Percentiles rank a stretch among this genome's conserved stretches.
phyloP scores from a whole-genome alignment of 2,797 vertebrate genomes.

The Malurus leucopterus region DNA sequence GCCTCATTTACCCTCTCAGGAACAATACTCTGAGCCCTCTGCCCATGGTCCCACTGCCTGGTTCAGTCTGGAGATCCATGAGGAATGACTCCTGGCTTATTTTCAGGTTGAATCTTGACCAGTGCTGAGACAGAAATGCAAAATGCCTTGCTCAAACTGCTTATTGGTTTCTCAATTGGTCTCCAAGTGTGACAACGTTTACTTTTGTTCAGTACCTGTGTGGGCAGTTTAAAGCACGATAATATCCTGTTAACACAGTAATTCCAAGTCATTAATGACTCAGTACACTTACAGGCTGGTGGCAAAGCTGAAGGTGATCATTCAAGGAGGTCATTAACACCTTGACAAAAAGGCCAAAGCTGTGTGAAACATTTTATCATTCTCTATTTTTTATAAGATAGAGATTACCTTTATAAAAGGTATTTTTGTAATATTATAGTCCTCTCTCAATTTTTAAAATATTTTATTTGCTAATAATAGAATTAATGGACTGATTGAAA shows the following conservation, averaged over 20 bases:
- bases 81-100: background rate
- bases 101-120: background rate
- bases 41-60: background rate
- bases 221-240: constrained; percentile 16
- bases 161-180: constrained; percentile 4
- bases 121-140: background rate
- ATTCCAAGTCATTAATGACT: constrained; percentile 31
- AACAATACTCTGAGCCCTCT: rapidly evolving
- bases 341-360: background rate
- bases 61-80: background rate
- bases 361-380: background rate
- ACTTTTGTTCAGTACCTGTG: constrained; percentile 24
- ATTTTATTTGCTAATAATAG: background rate
- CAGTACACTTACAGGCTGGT: background rate
- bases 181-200: constrained; percentile 13
- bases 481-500: background rate
- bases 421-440: background rate
- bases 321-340: constrained; percentile 31
- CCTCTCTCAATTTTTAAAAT: background rate
- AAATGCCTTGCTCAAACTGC: background rate
- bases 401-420: background rate
- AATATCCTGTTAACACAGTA: background rate
- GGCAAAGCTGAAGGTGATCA: constrained; percentile 38
- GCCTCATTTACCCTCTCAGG: rapidly evolving
- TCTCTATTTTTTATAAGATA: background rate